Evolutionary conservation across 35 echinoderm and acorn worm species (phyloP).

Genomic region (Heliocidaris erythrogramma): DNA sequence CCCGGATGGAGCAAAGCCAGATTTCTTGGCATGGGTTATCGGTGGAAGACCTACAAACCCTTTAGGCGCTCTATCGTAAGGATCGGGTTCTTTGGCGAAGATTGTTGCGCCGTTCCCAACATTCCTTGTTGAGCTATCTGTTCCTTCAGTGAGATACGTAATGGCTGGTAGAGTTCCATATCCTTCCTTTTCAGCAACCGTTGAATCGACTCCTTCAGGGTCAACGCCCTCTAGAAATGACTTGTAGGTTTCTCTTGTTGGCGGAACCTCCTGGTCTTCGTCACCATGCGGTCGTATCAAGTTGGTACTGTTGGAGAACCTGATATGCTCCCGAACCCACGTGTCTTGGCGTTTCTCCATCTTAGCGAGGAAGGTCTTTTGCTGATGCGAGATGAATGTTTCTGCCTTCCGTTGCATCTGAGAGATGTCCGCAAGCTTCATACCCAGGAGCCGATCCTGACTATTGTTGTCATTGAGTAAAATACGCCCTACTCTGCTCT

Average conservation of each 20-base stretch:
- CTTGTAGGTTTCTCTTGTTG: constrained; percentile 13
- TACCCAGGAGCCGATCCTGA: constrained; percentile 66
- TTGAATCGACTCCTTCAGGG: not conserved
- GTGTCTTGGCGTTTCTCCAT: constrained; percentile 65
- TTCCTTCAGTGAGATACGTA: constrained; percentile 15
- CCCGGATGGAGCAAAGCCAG: constrained; percentile 22
- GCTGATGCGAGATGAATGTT: constrained; percentile 60
- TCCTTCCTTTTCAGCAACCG: not conserved
- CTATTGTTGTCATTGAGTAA: constrained; percentile 69
- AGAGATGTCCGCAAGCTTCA: constrained; percentile 67
- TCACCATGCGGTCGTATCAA: not conserved
- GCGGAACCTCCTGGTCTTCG: not conserved
- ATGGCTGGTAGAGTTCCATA: not conserved
- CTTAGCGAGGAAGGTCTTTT: constrained; percentile 66
- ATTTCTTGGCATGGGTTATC: constrained; percentile 11
- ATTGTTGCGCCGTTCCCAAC: not conserved
- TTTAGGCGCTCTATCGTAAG: not conserved
- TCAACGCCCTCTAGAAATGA: not conserved
- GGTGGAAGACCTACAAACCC: not conserved
- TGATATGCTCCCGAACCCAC: constrained; percentile 64
- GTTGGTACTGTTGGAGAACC: constrained; percentile 50
- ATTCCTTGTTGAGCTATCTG: constrained; percentile 1
- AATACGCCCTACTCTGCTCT: constrained; percentile 67
- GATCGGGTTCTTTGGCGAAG: not conserved
- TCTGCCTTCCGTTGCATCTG: constrained; percentile 51